Evolutionary conservation across 2,888 invertebrate species (phyloP), one percentile per base, ranked within the genome.

Genomic region (Tetropium fuscum): DNA sequence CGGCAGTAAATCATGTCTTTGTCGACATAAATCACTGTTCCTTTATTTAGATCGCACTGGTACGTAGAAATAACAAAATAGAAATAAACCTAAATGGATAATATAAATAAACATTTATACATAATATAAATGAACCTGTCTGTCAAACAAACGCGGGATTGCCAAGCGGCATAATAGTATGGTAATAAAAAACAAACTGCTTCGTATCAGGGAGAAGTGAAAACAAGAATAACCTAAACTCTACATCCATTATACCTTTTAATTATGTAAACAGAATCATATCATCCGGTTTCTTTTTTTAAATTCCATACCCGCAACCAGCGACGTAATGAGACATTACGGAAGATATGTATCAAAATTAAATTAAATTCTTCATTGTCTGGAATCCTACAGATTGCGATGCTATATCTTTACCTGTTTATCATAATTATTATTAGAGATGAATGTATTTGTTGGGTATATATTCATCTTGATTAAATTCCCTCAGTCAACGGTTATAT

Each of bases 101-200:
- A 18, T 40, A 27, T 40, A 51, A 51, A 51, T 51, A 51, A 51
- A 51, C 40, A 51, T 51, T 40, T 51, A 51, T 51, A 40, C 51
- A 51, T 51, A 51, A 27, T 40, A 51, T 40, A 51, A 51, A 51
- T 51, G 51, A 40, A 51, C 51, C 40, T 51, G 51, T 27, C 51
- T 25, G 16, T 51, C 51, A 51, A 40, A 40, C 51, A 36, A 27
- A 51, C 51, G 40, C 51, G 13, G 51, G 10, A n/a, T 40, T 48
- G n/a, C 18, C 44, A 38, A 49, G 38, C 38, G 10, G 38, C 40
- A 19, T 38, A 27, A 40, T 38, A 38, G 51, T 51, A 40, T 40
- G 51, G 19, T 27, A 51, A 51, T 40, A 40, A 51, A 51, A 40
- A 51, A 10, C 51, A 40, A 51, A 51, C 51, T 40, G 51, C 51